phyloP scores from a whole-genome alignment of 2,888 invertebrate species.

The Deladenus siricidicola region DNA sequence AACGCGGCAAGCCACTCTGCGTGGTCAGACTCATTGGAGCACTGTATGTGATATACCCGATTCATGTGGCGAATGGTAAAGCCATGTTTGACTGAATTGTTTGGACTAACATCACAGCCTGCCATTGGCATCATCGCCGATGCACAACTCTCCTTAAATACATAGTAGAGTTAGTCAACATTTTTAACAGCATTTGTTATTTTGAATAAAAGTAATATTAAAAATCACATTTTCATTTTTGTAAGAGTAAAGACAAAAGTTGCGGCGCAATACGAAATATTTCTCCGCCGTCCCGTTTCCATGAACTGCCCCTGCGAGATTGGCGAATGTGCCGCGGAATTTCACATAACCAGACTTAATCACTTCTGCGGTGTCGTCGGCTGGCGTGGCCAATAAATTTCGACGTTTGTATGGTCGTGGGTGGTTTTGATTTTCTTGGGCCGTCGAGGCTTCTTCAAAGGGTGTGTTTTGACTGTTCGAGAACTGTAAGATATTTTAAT shows the following conservation, averaged over 20 bases:
- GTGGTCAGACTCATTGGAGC: constrained; percentile 33
- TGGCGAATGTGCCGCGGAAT: constrained; percentile 39
- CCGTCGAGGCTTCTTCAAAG: constrained; percentile 1
- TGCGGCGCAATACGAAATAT: constrained; percentile 45
- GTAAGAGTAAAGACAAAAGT: constrained; percentile 52
- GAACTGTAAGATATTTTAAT: no score
- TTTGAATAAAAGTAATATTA: not conserved
- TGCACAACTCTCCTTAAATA: constrained; percentile 43
- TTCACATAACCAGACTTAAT: constrained; percentile 23
- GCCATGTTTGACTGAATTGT: constrained; percentile 30
- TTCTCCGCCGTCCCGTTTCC: constrained; percentile 28
- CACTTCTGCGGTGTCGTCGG: constrained; percentile 3
- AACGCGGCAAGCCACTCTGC: constrained; percentile 51
- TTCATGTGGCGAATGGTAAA: constrained; percentile 45
- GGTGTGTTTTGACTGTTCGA: no score
- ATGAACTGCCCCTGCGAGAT: no score
- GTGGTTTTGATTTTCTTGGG: no score
- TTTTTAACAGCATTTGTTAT: no score
- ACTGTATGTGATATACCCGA: constrained; percentile 40
- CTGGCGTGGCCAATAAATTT: constrained; percentile 17
- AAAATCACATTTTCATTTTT: constrained; percentile 32
- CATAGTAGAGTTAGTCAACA: not conserved
- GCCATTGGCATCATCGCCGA: constrained; percentile 49
- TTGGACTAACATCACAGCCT: constrained; percentile 40
- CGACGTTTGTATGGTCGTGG: not conserved